Evolutionary conservation across 2,113 vertebrate genomes (phyloP).

Genomic region (Formicarius rufipectus): DNA sequence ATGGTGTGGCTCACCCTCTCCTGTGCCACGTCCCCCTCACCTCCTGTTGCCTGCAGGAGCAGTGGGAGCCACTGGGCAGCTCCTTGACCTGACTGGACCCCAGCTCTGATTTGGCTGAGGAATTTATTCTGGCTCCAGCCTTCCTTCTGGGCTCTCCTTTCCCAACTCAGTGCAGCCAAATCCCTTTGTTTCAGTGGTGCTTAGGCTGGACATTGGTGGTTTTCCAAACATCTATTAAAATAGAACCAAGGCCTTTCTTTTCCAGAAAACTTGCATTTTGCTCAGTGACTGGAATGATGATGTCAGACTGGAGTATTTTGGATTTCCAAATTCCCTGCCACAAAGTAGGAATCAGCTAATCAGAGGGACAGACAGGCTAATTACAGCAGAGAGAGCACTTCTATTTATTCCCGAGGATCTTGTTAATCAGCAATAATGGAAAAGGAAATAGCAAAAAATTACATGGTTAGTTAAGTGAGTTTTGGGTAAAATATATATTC

Average conservation of each 20-base stretch:
- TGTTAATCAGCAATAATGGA: slow-evolving; percentile 36
- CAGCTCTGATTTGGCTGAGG: background rate
- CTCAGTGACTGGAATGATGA: background rate
- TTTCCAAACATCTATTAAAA: background rate
- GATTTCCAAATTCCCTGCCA: background rate
- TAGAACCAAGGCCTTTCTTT: background rate
- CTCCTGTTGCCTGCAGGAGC: background rate
- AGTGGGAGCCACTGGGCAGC: background rate
- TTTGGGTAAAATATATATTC: slow-evolving; percentile 31
- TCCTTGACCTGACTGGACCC: rapidly evolving
- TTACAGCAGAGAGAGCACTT: background rate
- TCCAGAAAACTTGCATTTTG: background rate
- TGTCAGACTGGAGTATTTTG: background rate
- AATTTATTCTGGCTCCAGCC: background rate
- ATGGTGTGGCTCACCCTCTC: background rate
- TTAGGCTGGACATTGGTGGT: background rate
- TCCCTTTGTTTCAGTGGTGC: background rate
- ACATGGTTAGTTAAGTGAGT: background rate
- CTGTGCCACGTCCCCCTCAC: rapidly evolving
- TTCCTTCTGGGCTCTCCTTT: background rate
- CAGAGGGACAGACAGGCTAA: slow-evolving; percentile 14
- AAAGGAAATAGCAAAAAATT: slow-evolving; percentile 52
- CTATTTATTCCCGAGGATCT: slow-evolving; percentile 22
- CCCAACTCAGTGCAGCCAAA: background rate
- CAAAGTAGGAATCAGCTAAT: background rate